Conservation (phyloP, 2,888 invertebrate species). For the Ptychoptera contaminata region DNA sequence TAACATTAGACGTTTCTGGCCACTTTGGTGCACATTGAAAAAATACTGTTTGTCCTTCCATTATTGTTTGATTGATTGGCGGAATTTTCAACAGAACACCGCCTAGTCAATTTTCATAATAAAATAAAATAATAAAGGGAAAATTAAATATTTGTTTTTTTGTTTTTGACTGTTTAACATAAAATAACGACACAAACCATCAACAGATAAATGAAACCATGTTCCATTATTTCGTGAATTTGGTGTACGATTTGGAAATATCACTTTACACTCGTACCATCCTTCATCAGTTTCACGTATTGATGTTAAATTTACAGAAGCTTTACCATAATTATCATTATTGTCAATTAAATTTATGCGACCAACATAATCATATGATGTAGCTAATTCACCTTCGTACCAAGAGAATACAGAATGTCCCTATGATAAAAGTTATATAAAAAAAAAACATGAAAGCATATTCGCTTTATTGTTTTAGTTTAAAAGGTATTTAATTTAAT, state of each 20-base stretch:
- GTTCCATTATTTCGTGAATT: constrained; percentile 76
- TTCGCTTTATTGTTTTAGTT: not conserved
- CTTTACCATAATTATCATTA: constrained; percentile 37
- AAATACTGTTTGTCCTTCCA: constrained; percentile 68
- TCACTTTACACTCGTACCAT: constrained; percentile 79
- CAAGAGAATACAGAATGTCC: constrained; percentile 66
- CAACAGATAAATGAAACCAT: constrained; percentile 74
- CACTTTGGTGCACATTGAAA: constrained; percentile 72
- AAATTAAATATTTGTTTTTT: no score
- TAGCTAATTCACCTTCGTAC: constrained; percentile 54
- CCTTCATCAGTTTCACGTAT: constrained; percentile 81
- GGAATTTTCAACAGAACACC: constrained; percentile 76
- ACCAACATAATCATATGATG: constrained; percentile 53
- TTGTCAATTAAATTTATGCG: constrained; percentile 49
- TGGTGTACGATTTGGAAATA: constrained; percentile 78
- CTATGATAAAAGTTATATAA: constrained; percentile 31
- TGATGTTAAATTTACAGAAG: constrained; percentile 65
- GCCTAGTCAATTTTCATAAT: constrained; percentile 36
- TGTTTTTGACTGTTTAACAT: no score
- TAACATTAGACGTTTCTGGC: constrained; percentile 39
- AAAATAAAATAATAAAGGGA: constrained; percentile 17
- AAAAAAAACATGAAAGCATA: not conserved
- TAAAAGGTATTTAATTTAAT: not conserved
- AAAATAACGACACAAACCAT: constrained; percentile 48
- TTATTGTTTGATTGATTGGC: constrained; percentile 73